Base-by-base conservation (phyloP, 1,140 invertebrate genomes). In the Drosophila neocordata region DNA sequence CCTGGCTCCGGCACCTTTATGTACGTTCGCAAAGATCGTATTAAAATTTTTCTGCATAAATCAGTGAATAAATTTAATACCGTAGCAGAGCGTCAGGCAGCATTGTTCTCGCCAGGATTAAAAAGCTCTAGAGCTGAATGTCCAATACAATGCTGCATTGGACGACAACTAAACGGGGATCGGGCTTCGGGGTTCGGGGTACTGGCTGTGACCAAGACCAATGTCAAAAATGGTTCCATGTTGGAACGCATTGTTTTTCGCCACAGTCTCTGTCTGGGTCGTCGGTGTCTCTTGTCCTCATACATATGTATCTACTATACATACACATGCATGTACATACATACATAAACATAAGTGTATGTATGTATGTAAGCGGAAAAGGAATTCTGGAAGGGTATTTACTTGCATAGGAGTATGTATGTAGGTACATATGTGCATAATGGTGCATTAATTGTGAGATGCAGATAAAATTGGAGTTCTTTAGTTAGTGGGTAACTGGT, bases 101-200 rank as follows among this genome's bases (percentile, higher is more conserved):
- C 53, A 56, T 56, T 56, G 53, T 56, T 56, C 53, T 56, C 53
- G 53, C 53, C 53, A 56, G 53, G 53, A 56, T 56, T 56, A 56
- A 56, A 55, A 35, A 34, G 31, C 53, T 31, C 27, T 9, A 18
- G 53, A 11, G 22, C 53, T 56, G 53, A 56, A 56, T 56, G 53
- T 56, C 53, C 15, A 56, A 35, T 56, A 56, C 53, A 56, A 56
- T 56, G 27, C 27, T 13, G 13, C 5, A 22, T n/a, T 27, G n/a
- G 44, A 31, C 11, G 5, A 34, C 5, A 55, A 31, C n/a, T 27
- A 7, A 11, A 27, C 24, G 27, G 53, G 27, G 4, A 3, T 31
- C 2, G 27, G 27, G 4, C 1, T 6, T 31, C 1, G 27, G 27
- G 27, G 1, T 6, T 31, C 27, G 27, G 27, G 27, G 5, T 1